phyloP scores from a whole-genome alignment of 2,797 vertebrate species.

The Spheniscus humboldti region DNA sequence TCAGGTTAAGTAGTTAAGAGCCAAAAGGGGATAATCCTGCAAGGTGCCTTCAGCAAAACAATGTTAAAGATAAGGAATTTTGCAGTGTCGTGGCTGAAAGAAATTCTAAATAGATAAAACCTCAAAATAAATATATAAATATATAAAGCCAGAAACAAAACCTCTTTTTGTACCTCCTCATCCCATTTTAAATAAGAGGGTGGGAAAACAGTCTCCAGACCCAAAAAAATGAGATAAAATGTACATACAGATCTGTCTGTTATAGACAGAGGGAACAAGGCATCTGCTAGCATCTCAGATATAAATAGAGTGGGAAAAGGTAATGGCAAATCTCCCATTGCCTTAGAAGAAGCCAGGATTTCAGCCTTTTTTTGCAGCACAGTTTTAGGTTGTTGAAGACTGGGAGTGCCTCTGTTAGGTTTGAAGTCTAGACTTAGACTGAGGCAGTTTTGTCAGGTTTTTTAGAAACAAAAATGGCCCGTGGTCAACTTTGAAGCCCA shows the following conservation, averaged over 20 bases:
- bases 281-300: constrained; percentile 44
- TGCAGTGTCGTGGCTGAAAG: background rate
- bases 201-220: constrained; percentile 3
- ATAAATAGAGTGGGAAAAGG: constrained; percentile 63
- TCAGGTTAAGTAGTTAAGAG: background rate
- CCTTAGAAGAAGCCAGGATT: constrained; percentile 50
- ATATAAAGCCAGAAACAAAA: background rate
- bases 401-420: background rate
- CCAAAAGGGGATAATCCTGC: background rate
- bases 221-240: background rate
- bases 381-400: constrained; percentile 16
- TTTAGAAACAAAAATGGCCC: background rate
- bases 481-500: background rate
- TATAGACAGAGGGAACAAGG: constrained; percentile 51
- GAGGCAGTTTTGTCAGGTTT: background rate
- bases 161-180: background rate
- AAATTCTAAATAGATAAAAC: background rate
- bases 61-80: background rate
- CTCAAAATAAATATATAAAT: background rate
- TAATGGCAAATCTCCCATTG: constrained; percentile 61
- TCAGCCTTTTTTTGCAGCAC: constrained; percentile 21
- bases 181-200: background rate
- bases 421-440: background rate
- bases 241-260: constrained; percentile 26
- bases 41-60: background rate